Base-by-base conservation (phyloP, 2,888 invertebrate species). In the Hirtodrosophila confusa region DNA sequence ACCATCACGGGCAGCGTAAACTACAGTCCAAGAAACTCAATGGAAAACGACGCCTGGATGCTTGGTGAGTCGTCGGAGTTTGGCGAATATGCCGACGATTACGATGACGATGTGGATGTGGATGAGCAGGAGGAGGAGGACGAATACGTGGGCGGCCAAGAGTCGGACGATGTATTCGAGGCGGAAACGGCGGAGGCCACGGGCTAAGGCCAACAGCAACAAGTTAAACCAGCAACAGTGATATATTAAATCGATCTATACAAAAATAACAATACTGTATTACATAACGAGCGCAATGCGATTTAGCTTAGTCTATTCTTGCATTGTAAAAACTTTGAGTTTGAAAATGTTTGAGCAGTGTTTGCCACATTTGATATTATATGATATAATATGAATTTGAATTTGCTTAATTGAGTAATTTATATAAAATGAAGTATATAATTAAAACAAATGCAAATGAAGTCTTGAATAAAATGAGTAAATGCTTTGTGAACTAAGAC, bases 31-130 rank as follows among this genome's bases (percentile, higher is more conserved):
- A 69, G 84, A 83, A 88, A 88, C 64, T 85, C 88, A 50, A 64
- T 85, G 88, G 88, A 85, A 75, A 71, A 78, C 80, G 88, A 83
- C 73, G 84, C 73, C 47, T 85, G 84, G 84, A 85, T 63, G 88
- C 88, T 83, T 88, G 84, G 84, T 85, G 84, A 85, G 29, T 88
- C 84, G 12, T 88, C 88, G 0, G 84, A 84, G 44, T 83, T 55
- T 48, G 84, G 86, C 10, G 88, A 87, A 35, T 86, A 83, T 67
- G 61, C 76, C 29, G 80, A 80, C 10, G 86, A 80, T 44, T 75
- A 86, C 37, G 75, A 86, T n/a, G 80, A 80, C 8, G 65, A 78
- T 50, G 71, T 65, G n/a, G 73, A 43, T 17, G 71, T 65, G n/a
- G 77, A 43, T 11, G 70, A 78, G 27, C 73, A 63, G 44, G 77